phyloP scores from a whole-genome alignment of 2,113 vertebrate genomes.

The Isichthys henryi region DNA sequence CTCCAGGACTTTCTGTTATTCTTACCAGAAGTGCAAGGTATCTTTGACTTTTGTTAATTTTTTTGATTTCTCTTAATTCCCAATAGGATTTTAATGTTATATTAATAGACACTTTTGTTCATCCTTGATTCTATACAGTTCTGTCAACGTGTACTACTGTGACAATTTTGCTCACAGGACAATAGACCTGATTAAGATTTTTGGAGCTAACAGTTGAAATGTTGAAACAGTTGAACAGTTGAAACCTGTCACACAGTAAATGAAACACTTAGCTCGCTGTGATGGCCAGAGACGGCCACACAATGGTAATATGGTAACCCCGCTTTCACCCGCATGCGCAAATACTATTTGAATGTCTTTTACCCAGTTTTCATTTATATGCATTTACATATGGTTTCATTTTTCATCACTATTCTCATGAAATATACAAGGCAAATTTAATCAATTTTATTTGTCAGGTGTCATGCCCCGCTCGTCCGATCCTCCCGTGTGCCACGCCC shows the following conservation, averaged over 20 bases:
- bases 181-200: background rate
- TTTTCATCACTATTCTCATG: no score
- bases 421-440: no score
- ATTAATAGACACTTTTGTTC: background rate
- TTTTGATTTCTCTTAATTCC: background rate
- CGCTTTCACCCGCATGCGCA: no score
- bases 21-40: background rate
- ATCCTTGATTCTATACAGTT: background rate
- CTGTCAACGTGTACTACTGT: background rate
- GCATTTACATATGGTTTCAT: no score
- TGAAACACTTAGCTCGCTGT: background rate
- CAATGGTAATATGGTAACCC: no score
- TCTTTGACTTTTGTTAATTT: background rate
- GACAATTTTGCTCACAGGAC: background rate
- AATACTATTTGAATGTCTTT: no score
- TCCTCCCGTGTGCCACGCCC: no score
- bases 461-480: no score
- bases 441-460: no score
- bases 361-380: no score
- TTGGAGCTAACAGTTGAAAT: background rate
- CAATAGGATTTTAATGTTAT: background rate
- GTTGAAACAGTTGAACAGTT: background rate
- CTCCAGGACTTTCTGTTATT: background rate
- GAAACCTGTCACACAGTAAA: background rate
- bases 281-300: no score